phyloP scores from a whole-genome alignment of 1,140 invertebrate species.

The Popillia japonica region DNA sequence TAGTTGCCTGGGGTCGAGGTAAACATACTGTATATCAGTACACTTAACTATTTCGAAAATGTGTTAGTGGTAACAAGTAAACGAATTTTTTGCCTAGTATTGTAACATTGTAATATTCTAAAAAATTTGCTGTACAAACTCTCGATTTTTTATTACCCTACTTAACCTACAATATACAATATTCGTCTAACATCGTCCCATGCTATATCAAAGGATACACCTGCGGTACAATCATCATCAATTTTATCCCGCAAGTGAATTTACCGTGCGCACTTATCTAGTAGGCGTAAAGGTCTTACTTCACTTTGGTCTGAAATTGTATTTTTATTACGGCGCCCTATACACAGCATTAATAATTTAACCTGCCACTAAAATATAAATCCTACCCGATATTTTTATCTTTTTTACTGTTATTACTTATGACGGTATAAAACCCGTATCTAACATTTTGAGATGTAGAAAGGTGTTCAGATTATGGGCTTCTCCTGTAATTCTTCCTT shows the following conservation, averaged over 20 bases:
- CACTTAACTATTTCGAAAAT: no score
- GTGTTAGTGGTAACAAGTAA: no score
- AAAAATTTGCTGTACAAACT: no score
- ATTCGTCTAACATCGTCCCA: background rate
- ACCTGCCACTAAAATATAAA: constrained; percentile 26
- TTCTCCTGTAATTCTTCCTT: constrained; percentile 1
- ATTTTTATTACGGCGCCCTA: constrained; percentile 7
- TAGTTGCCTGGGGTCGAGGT: no score
- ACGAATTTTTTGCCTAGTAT: no score
- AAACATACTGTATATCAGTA: no score
- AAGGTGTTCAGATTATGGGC: constrained; percentile 13
- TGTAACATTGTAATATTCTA: no score
- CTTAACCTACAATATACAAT: background rate
- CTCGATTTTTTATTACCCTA: background rate
- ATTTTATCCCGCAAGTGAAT: background rate
- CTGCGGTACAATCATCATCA: background rate
- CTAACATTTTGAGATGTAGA: constrained; percentile 6
- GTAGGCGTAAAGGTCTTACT: background rate
- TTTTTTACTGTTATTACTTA: constrained; percentile 35
- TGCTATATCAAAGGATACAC: background rate
- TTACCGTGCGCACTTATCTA: background rate
- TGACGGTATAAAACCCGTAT: constrained; percentile 20
- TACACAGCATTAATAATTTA: constrained; percentile 2
- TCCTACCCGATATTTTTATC: constrained; percentile 11
- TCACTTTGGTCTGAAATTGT: constrained; percentile 9